A percentile compares a stretch with the other conserved stretches of the same genome.
These are phyloP conservation scores for Argentina silus DNA, from an alignment of 2,797 vertebrate genomes.

Conservation along the genomic window DNA sequence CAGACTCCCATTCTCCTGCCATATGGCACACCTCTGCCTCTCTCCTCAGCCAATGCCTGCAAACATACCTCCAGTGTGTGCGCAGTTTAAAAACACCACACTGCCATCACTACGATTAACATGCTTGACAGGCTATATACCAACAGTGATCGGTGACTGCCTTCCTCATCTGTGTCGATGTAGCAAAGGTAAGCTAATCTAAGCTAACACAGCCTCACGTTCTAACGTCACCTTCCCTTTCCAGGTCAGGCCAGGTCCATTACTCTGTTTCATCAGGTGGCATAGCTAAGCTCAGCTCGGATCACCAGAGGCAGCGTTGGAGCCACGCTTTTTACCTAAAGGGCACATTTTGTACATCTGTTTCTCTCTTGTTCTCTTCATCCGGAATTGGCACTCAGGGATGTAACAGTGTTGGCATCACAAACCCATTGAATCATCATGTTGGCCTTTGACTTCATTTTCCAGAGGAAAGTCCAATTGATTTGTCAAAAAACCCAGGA, in stretches of 20 bases:
- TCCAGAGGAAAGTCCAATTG: background rate
- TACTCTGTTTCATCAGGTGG: background rate
- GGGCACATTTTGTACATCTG: background rate
- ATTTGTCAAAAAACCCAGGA: background rate
- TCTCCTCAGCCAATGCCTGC: conserved; percentile 41
- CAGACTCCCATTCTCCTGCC: conserved; percentile 65
- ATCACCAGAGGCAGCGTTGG: background rate
- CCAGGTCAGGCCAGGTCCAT: background rate
- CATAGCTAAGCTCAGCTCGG: background rate
- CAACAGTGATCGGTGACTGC: background rate
- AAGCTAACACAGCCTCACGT: background rate
- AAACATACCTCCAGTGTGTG: background rate
- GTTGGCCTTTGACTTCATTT: background rate
- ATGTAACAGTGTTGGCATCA: background rate
- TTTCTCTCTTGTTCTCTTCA: background rate
- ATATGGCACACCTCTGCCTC: conserved; percentile 71
- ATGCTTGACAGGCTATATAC: background rate
- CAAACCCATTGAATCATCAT: background rate
- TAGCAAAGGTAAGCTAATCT: background rate
- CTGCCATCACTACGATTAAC: background rate
- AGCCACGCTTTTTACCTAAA: conserved; percentile 24
- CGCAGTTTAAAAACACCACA: background rate
- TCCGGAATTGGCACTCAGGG: background rate
- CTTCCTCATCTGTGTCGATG: background rate
- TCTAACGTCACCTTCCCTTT: background rate